These are phyloP conservation scores for Ptycholaimellus sp. DNA, from an alignment of 2,888 invertebrate genomes.

Conservation along the genomic window DNA sequence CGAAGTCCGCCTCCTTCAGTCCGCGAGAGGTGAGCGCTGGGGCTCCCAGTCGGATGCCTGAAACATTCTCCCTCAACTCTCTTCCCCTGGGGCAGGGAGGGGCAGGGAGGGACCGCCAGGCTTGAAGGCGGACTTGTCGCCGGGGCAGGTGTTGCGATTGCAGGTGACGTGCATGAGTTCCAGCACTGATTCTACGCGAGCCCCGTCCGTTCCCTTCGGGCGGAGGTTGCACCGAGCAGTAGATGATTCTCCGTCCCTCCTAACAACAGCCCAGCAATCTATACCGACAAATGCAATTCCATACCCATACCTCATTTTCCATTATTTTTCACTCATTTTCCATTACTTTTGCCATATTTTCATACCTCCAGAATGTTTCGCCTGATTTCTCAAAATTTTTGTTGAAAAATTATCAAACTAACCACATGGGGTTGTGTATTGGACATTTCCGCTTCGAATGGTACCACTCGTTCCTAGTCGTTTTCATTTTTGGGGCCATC, in stretches of 20 bases:
- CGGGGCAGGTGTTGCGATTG: constrained; percentile 82
- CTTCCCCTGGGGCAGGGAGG: background rate
- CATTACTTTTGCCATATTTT: no score
- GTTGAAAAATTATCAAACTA: no score
- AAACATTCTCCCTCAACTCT: background rate
- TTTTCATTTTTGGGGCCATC: no score
- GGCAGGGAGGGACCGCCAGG: constrained; percentile 41
- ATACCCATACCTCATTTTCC: no score
- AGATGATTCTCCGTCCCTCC: constrained; percentile 80
- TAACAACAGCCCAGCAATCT: no score
- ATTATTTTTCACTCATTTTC: no score
- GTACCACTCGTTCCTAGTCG: no score
- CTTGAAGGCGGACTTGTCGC: constrained; percentile 79
- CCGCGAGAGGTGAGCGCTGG: constrained; percentile 83
- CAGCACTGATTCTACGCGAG: constrained; percentile 57
- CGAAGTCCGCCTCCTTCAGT: constrained; percentile 59
- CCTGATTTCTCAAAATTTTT: no score
- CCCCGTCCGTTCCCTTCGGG: constrained; percentile 27
- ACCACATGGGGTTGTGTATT: no score
- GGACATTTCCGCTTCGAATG: no score
- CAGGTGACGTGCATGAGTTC: constrained; percentile 75
- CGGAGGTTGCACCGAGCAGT: constrained; percentile 61
- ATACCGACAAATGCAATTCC: no score
- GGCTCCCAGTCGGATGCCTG: constrained; percentile 70
- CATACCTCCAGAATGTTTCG: no score